These are phyloP conservation scores for Epinephelus coioides DNA, from an alignment of 2,797 vertebrate genomes.

Conservation along the genomic window DNA sequence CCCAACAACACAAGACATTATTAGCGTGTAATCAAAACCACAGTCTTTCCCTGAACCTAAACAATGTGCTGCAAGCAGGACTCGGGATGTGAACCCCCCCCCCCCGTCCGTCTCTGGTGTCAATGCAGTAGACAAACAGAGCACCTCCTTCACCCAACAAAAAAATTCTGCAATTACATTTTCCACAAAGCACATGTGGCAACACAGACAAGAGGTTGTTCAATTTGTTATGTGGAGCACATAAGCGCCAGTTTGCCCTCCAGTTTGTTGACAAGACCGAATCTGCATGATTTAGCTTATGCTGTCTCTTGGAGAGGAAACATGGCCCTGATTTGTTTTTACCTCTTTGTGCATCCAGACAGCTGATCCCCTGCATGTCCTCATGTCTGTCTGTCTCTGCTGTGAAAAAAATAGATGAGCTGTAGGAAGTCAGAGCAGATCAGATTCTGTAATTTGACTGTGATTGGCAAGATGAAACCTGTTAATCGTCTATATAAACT, in stretches of 20 bases:
- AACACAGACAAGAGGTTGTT: constrained; percentile 17
- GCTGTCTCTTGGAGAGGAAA: constrained; percentile 53
- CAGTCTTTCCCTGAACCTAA: no score
- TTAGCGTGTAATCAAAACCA: not conserved
- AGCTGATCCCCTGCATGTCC: constrained; percentile 60
- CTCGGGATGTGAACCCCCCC: not conserved
- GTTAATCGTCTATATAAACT: not conserved
- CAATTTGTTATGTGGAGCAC: constrained; percentile 29
- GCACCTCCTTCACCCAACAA: not conserved
- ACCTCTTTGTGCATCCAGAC: constrained; percentile 41
- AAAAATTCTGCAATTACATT: not conserved
- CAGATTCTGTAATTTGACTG: not conserved
- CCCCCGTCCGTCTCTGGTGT: not conserved
- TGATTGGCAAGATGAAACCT: not conserved
- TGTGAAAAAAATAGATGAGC: not conserved
- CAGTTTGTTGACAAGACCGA: constrained; percentile 46
- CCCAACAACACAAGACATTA: not conserved
- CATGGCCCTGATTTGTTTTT: constrained; percentile 44
- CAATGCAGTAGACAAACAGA: not conserved
- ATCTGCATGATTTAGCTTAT: constrained; percentile 55
- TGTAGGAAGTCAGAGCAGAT: not conserved
- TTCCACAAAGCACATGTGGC: constrained; percentile 1
- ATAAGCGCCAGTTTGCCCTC: constrained; percentile 32
- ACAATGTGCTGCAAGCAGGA: not conserved
- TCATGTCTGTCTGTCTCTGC: constrained; percentile 12